These are phyloP conservation scores for Drosophila kuntzei DNA, from an alignment of 2,888 invertebrate genomes.

Conservation along the genomic window DNA sequence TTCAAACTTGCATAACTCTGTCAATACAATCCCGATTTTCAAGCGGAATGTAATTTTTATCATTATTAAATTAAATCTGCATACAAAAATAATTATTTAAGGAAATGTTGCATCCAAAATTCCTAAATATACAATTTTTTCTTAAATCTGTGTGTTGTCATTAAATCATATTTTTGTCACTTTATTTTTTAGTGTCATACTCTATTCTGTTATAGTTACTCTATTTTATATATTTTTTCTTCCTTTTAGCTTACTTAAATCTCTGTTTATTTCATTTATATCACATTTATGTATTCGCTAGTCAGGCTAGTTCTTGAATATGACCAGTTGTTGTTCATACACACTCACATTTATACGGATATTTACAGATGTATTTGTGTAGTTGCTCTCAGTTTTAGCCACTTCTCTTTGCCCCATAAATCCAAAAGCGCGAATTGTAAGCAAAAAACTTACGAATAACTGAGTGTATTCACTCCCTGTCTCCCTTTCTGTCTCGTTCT, in stretches of 20 bases:
- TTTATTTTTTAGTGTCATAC: neutral
- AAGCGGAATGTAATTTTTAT: no score
- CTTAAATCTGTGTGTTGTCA: no score
- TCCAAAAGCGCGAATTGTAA: constrained; percentile 41
- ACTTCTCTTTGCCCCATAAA: constrained; percentile 42
- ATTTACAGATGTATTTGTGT: constrained; percentile 15
- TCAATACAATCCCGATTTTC: no score
- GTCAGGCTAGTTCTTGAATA: constrained; percentile 1
- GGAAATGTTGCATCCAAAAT: no score
- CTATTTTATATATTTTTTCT: neutral
- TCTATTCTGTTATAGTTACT: neutral
- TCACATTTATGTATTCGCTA: constrained; percentile 4
- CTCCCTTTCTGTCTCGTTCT: neutral
- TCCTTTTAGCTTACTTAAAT: neutral
- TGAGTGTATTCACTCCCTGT: constrained; percentile 10
- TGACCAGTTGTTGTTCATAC: constrained; percentile 1
- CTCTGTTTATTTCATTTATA: neutral
- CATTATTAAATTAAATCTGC: no score
- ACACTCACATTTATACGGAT: constrained; percentile 4
- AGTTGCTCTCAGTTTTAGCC: constrained; percentile 15
- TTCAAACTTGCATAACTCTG: no score
- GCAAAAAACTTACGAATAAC: constrained; percentile 39
- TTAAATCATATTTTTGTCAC: neutral
- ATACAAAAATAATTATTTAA: no score
- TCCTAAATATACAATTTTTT: no score